These are phyloP conservation scores for Hippocampus barbouri DNA, from an alignment of 2,113 vertebrate genomes.

Conservation along the genomic window DNA sequence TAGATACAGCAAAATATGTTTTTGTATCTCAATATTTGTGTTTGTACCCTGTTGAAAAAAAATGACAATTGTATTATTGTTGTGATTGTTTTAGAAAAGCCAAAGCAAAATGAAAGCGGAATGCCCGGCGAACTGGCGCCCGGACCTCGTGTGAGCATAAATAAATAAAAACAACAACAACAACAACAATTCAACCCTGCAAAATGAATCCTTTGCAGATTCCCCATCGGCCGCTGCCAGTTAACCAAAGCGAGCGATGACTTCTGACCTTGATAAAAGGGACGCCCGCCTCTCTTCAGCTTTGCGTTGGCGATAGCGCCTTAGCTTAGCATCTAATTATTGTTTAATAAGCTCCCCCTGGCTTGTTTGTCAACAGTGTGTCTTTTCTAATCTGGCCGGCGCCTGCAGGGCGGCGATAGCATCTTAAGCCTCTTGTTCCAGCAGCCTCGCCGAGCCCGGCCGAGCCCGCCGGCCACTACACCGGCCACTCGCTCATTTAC, in stretches of 20 bases:
- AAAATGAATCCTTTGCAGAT: background rate
- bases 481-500: conserved; percentile 77
- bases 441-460: conserved; percentile 64
- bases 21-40: too few relatives aligned
- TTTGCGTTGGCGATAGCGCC: conserved; percentile 59
- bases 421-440: conserved; percentile 82
- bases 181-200: background rate
- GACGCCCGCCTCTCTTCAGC: conserved; percentile 64
- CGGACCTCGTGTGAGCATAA: too few relatives aligned
- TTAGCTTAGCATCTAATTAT: conserved; percentile 80
- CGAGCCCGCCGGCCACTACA: conserved; percentile 69
- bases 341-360: conserved; percentile 69
- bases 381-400: conserved; percentile 74
- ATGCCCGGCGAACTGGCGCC: too few relatives aligned
- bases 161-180: too few relatives aligned
- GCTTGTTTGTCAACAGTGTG: conserved; percentile 79
- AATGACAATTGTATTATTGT: too few relatives aligned
- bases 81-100: too few relatives aligned
- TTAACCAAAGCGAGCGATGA: conserved; percentile 64
- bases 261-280: conserved; percentile 75
- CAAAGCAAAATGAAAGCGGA: too few relatives aligned
- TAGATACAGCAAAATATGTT: too few relatives aligned
- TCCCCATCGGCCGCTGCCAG: conserved; percentile 26
- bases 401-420: conserved; percentile 72
- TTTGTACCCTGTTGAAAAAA: too few relatives aligned